Conservation (phyloP, 1,140 invertebrate species). For the Trichogramma pretiosum region DNA sequence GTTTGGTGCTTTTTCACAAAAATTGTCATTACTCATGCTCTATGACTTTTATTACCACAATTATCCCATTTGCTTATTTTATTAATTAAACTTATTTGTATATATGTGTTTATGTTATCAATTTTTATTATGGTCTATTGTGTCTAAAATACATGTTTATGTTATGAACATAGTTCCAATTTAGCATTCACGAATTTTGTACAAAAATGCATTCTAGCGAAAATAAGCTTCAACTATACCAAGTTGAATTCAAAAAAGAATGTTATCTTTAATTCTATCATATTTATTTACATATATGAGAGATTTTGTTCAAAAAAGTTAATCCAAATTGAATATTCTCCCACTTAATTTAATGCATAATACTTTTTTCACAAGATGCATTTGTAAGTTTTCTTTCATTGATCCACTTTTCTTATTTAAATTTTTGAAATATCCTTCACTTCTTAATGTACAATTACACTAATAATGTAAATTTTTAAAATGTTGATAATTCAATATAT, state of each 20-base stretch:
- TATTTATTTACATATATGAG: conserved; percentile 13
- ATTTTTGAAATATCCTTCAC: conserved; percentile 7
- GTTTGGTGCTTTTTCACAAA: not conserved
- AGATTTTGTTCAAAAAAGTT: conserved; percentile 3
- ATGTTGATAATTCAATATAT: too few relatives aligned
- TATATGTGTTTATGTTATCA: conserved; percentile 1
- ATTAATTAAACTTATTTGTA: conserved; percentile 7
- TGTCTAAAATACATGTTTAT: conserved; percentile 16
- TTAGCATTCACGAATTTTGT: conserved; percentile 12
- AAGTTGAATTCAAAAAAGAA: conserved; percentile 8
- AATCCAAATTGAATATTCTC: too few relatives aligned
- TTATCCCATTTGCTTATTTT: conserved; percentile 11
- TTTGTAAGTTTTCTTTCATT: conserved; percentile 14
- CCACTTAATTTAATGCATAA: too few relatives aligned
- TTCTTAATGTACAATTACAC: conserved; percentile 16
- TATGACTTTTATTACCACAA: not conserved
- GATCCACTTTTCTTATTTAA: conserved; percentile 12
- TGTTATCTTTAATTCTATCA: conserved; percentile 10
- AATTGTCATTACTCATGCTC: not conserved
- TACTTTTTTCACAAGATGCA: not conserved
- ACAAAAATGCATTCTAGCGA: conserved; percentile 15
- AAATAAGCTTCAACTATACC: conserved; percentile 7
- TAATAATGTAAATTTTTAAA: too few relatives aligned
- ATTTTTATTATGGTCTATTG: conserved; percentile 14
- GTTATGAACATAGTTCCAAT: conserved; percentile 13